Percentiles rank a stretch among this genome's conserved stretches.
These are phyloP conservation scores for Equus quagga DNA, from an alignment of 2,113 vertebrate species.

Conservation along the genomic window DNA sequence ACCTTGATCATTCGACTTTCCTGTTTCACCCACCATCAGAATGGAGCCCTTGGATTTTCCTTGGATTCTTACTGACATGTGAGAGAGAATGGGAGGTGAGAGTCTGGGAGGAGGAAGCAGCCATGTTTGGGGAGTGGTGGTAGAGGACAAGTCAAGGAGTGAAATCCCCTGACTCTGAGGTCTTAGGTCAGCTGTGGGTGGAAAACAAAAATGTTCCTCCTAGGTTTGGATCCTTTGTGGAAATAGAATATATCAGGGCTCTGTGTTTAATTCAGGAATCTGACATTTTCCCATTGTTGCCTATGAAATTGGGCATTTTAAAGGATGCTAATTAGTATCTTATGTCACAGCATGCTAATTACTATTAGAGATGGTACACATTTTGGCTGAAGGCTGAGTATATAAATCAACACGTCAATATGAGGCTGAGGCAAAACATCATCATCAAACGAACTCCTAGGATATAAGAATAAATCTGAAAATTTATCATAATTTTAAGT, in stretches of 20 bases:
- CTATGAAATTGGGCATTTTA: slow-evolving; percentile 43
- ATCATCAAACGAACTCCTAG: neutral
- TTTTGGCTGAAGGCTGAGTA: neutral
- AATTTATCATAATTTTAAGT: slow-evolving; percentile 29
- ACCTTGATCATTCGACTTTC: neutral
- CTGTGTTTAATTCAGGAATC: slow-evolving; percentile 22
- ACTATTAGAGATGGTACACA: neutral
- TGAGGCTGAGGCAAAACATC: neutral
- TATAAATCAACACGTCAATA: neutral
- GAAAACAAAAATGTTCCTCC: neutral
- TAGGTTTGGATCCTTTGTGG: neutral
- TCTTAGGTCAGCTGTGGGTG: neutral
- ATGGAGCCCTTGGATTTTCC: neutral
- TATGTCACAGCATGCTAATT: neutral
- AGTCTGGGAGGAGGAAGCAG: neutral
- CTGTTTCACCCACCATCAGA: neutral
- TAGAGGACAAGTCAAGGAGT: neutral
- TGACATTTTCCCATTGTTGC: slow-evolving; percentile 18
- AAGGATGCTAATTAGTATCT: slow-evolving; percentile 9
- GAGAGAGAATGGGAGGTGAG: neutral
- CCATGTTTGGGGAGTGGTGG: neutral
- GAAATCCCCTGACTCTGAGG: neutral
- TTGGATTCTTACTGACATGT: neutral
- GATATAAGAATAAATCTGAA: slow-evolving; percentile 2
- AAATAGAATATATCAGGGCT: neutral